These are phyloP conservation scores for Sylvietta virens DNA, from an alignment of 2,113 vertebrate species.

Conservation along the genomic window DNA sequence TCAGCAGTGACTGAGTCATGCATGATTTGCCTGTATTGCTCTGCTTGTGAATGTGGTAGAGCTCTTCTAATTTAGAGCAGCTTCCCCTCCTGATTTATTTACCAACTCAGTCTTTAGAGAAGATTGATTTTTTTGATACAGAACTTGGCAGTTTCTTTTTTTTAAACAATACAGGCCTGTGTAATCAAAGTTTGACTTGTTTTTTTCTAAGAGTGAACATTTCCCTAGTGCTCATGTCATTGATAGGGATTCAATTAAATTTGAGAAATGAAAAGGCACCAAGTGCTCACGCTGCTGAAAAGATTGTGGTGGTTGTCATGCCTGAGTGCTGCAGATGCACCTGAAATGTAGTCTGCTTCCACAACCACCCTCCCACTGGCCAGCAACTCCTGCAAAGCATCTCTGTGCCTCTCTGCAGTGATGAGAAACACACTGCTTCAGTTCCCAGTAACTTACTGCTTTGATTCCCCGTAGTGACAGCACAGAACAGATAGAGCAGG, in stretches of 20 bases:
- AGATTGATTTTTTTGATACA: conserved; percentile 27
- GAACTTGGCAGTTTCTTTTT: neutral
- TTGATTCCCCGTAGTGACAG: neutral
- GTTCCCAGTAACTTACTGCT: neutral
- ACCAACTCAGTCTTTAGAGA: neutral
- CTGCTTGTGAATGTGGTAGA: neutral
- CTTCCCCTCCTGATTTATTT: conserved; percentile 31
- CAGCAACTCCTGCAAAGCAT: neutral
- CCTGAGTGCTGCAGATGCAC: neutral
- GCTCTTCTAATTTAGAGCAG: conserved; percentile 4
- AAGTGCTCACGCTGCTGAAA: neutral
- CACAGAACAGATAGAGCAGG: neutral
- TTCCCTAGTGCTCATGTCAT: neutral
- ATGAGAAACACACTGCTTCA: neutral
- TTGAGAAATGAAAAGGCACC: neutral
- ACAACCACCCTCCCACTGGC: neutral
- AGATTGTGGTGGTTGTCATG: neutral
- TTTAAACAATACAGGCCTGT: neutral
- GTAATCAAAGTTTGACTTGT: neutral
- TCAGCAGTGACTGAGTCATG: conserved; percentile 6
- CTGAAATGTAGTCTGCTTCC: neutral
- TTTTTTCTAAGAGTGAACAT: neutral
- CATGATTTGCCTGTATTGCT: neutral
- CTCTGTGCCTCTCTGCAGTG: neutral
- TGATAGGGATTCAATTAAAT: neutral